phyloP scores from a whole-genome alignment of 2,888 invertebrate species.

The Schizaphis graminum region DNA sequence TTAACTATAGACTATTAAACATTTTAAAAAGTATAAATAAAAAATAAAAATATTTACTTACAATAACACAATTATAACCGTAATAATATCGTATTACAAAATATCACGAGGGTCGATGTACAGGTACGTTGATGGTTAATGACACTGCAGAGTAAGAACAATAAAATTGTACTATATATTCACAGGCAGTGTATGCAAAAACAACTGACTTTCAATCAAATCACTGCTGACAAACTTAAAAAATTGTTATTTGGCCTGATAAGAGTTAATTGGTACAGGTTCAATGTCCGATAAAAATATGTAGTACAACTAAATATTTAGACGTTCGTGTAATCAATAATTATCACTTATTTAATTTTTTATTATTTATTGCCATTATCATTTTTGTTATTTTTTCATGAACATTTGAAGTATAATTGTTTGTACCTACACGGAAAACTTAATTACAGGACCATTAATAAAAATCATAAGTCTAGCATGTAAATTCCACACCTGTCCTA shows the following conservation, averaged over 20 bases:
- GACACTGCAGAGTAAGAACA: not conserved
- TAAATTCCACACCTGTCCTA: too few relatives aligned
- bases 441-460: too few relatives aligned
- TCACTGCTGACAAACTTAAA: not conserved
- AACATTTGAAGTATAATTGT: not conserved
- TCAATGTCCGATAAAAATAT: not conserved
- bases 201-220: constrained; percentile 4
- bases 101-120: not conserved
- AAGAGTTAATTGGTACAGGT: not conserved
- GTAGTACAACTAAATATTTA: not conserved
- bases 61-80: not conserved
- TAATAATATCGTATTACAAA: not conserved
- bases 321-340: not conserved
- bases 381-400: not conserved
- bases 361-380: not conserved
- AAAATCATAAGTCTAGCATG: too few relatives aligned
- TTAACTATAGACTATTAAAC: not conserved
- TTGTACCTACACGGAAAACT: too few relatives aligned
- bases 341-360: not conserved
- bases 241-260: not conserved
- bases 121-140: not conserved
- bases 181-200: not conserved
- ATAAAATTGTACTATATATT: not conserved
- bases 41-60: not conserved
- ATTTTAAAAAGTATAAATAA: not conserved